Base-by-base conservation (phyloP, 2,113 vertebrate species). In the Engraulis encrasicolus region DNA sequence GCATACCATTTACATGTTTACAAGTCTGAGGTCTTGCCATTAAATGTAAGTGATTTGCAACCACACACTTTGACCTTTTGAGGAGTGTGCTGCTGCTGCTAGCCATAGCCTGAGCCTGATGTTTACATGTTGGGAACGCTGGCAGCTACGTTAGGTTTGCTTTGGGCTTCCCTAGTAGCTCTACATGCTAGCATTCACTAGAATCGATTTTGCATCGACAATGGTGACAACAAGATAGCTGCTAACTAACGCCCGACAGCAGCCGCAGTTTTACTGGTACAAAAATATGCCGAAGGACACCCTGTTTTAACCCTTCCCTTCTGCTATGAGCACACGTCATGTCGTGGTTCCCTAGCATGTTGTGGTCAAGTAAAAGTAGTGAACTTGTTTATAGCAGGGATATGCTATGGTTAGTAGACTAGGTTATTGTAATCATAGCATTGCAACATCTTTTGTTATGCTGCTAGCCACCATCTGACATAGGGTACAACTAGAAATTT, bases 51-150 rank as follows among this genome's bases (percentile, higher is more conserved):
- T 61, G 19, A 20, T 61, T 0, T 61, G n/a, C 27, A 61, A 74
- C 5, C 27, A 74, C 27, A 15, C 31, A 74, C 2, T 74, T 74
- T 34, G 14, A 74, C 1, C 66, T 12, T 74, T 31, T 74, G 20
- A 58, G 6, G n/a, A 20, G 19, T 23, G 7, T n/a, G n/a, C n/a
- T n/a, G 17, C 15, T 54, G n/a, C 5, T 1, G 58, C n/a, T 66
- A 66, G 11, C 23, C 31, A 18, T 34, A 74, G 9, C 12, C 1
- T 23, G n/a, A 15, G n/a, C 0, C 27, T 71, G 61, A 34, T 74
- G 31, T 74, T 74, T 74, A 74, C 66, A 74, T 74, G 9, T 74
- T 74, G 66, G 66, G 14, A 6, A 74, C 40, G 66, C 66, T 61
- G n/a, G 6, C 58, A 23, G 20, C 54, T 58, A 23, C n/a, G 12